Evolutionary conservation across 1,140 invertebrate species (phyloP).

Genomic region (Hylaeus anthracinus): DNA sequence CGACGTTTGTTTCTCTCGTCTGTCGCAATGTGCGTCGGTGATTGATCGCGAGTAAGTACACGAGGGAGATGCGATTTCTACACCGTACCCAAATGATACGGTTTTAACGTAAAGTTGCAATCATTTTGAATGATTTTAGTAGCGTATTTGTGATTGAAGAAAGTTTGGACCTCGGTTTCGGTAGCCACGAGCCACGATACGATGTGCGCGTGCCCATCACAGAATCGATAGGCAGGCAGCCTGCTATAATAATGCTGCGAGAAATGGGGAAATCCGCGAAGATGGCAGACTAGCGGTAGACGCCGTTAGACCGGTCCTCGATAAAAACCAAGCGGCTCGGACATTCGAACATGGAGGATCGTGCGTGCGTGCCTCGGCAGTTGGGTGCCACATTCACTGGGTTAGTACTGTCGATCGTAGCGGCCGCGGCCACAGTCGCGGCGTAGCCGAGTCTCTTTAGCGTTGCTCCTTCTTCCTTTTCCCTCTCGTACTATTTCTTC

Average conservation of each 20-base stretch:
- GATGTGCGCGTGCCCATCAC: too few species aligned
- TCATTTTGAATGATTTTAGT: too few species aligned
- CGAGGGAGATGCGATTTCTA: too few species aligned
- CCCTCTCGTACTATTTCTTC: slow-evolving; percentile 50
- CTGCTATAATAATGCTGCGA: too few species aligned
- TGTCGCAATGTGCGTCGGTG: slow-evolving; percentile 45
- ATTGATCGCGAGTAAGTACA: slow-evolving; percentile 16
- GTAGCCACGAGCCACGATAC: too few species aligned
- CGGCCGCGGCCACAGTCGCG: too few species aligned
- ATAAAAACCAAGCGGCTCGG: slow-evolving; percentile 52
- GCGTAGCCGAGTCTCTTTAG: slow-evolving; percentile 27
- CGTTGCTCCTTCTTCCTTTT: neutral
- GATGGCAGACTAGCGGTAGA: slow-evolving; percentile 64
- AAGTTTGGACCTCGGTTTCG: too few species aligned
- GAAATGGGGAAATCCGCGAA: slow-evolving; percentile 25
- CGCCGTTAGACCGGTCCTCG: slow-evolving; percentile 62
- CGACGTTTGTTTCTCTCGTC: slow-evolving; percentile 36
- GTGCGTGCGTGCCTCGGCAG: slow-evolving; percentile 5
- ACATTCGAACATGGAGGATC: slow-evolving; percentile 24
- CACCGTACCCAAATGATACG: neutral
- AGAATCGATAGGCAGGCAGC: too few species aligned
- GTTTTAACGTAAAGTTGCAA: neutral
- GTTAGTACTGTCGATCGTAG: slow-evolving; percentile 60
- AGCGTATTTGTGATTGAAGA: too few species aligned
- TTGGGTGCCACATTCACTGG: slow-evolving; percentile 55